A percentile compares a stretch with the other conserved stretches of the same genome.
Evolutionary conservation across 92 coral and sea anemone species (phyloP).

Genomic region (Metridium senile): DNA sequence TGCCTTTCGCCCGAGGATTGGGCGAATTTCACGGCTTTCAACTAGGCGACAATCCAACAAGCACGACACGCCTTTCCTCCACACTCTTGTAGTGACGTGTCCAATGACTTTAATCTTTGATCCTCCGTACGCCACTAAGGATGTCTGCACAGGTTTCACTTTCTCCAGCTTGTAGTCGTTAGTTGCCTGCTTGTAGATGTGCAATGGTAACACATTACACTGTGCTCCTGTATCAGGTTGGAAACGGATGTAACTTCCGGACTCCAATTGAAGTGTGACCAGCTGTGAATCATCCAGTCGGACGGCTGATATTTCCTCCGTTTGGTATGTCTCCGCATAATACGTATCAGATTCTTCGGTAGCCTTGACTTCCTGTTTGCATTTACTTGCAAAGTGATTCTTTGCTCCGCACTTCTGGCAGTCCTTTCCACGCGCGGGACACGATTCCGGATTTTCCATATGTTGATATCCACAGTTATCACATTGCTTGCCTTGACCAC

Average conservation of each 20-base stretch:
- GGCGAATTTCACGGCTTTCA: conserved; percentile 58
- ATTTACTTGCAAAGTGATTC: conserved; percentile 37
- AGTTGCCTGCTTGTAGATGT: conserved; percentile 59
- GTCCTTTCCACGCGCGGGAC: conserved; percentile 33
- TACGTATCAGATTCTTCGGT: conserved; percentile 10
- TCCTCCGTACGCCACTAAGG: conserved; percentile 62
- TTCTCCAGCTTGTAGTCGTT: conserved; percentile 40
- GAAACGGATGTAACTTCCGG: conserved; percentile 58
- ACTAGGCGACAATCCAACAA: conserved; percentile 53
- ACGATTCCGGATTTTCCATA: conserved; percentile 14
- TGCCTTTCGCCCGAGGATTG: conserved; percentile 71
- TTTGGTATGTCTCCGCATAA: conserved; percentile 18
- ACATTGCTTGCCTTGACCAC: conserved; percentile 10
- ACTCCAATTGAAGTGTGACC: conserved; percentile 48
- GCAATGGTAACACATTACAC: conserved; percentile 61
- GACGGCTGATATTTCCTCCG: conserved; percentile 46
- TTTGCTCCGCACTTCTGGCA: conserved; percentile 37
- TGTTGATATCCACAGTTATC: conserved; percentile 12
- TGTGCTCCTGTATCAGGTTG: conserved; percentile 77
- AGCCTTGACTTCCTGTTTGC: conserved; percentile 13
- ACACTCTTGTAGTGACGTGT: conserved; percentile 29
- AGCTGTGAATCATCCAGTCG: conserved; percentile 59
- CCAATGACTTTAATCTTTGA: conserved; percentile 59
- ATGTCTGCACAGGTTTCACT: conserved; percentile 42
- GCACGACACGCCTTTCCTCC: conserved; percentile 35